These are phyloP conservation scores for Clamator glandarius DNA, from an alignment of 2,797 vertebrate genomes.

Conservation along the genomic window DNA sequence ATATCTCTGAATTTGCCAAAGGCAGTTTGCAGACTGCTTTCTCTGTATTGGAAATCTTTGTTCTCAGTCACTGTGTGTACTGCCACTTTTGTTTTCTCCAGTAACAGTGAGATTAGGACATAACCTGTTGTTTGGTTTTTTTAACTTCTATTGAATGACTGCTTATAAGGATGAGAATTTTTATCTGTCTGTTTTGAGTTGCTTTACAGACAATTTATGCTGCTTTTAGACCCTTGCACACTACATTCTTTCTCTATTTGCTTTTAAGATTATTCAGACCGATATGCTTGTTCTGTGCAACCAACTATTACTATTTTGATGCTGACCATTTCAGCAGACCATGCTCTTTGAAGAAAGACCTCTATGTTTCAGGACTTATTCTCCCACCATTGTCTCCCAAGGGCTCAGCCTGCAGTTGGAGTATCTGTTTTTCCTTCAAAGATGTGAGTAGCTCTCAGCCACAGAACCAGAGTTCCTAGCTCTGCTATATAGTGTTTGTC, in stretches of 20 bases:
- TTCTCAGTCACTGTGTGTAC: background rate
- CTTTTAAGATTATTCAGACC: background rate
- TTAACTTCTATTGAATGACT: background rate
- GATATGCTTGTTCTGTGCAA: background rate
- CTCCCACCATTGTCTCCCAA: background rate
- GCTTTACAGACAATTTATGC: background rate
- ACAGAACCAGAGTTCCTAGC: background rate
- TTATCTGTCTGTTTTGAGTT: background rate
- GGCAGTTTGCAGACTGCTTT: constrained; percentile 18
- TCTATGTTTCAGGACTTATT: background rate
- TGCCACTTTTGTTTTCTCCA: background rate
- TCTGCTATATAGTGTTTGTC: background rate
- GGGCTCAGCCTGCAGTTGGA: background rate
- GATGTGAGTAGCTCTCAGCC: background rate
- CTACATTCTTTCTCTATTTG: background rate
- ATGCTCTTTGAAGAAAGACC: background rate
- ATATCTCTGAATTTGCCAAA: constrained; percentile 16
- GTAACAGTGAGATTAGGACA: background rate
- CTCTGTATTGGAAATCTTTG: constrained; percentile 22
- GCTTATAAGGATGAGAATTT: background rate
- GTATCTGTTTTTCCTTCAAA: background rate
- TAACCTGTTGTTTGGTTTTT: background rate
- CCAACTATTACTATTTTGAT: background rate
- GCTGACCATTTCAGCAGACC: background rate
- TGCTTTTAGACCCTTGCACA: background rate